These are phyloP conservation scores for Drosophila melanosoma DNA, from an alignment of 2,888 invertebrate species.

Conservation along the genomic window DNA sequence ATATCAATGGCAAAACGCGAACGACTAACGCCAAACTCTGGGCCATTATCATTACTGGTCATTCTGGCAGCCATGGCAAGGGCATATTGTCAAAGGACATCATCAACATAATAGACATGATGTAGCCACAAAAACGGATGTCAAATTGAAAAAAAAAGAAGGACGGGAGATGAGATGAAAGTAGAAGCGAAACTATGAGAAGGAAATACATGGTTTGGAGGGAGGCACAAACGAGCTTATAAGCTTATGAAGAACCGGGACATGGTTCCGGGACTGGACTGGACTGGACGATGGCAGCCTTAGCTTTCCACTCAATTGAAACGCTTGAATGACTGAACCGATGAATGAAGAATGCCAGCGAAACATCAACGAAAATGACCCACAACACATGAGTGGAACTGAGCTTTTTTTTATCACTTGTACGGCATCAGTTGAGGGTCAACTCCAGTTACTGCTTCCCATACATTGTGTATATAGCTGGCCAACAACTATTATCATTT, in stretches of 20 bases:
- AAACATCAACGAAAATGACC: constrained; percentile 51
- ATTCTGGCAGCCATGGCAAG: constrained; percentile 5
- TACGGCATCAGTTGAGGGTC: constrained; percentile 45
- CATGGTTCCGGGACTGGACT: constrained; percentile 14
- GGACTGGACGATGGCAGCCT: constrained; percentile 31
- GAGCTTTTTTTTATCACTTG: constrained; percentile 57
- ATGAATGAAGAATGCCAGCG: constrained; percentile 59
- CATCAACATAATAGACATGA: constrained; percentile 74
- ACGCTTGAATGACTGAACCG: constrained; percentile 67
- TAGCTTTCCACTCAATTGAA: constrained; percentile 78
- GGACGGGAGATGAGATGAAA: constrained; percentile 28
- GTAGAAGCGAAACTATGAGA: constrained; percentile 51
- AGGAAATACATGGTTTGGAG: constrained; percentile 58
- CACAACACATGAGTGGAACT: constrained; percentile 33
- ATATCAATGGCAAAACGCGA: constrained; percentile 43
- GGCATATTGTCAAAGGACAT: constrained; percentile 73
- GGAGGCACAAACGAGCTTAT: constrained; percentile 62
- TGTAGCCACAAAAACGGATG: constrained; percentile 71
- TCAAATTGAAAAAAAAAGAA: constrained; percentile 58
- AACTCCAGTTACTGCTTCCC: constrained; percentile 13
- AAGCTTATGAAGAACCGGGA: constrained; percentile 57
- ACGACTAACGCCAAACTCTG: constrained; percentile 56
- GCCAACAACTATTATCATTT: constrained; percentile 68
- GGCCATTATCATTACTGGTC: constrained; percentile 47
- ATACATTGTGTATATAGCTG: constrained; percentile 14